Conservation (phyloP, 2,888 invertebrate genomes). For the Chrysolina haemoptera region DNA sequence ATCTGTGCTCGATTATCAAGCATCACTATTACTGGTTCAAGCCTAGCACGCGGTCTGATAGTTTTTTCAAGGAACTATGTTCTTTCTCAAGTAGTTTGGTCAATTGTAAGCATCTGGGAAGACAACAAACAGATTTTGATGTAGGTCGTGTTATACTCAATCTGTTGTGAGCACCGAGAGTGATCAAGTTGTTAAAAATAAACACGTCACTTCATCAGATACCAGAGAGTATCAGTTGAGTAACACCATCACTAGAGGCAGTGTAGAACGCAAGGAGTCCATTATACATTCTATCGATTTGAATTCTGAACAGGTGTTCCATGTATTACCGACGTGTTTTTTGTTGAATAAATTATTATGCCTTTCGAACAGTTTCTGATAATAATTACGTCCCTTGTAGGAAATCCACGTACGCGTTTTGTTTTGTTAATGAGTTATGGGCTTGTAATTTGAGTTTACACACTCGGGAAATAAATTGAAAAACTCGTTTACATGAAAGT, state of each 20-base stretch:
- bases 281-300: constrained; percentile 32
- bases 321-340: constrained; percentile 35
- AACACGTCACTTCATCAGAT: not conserved
- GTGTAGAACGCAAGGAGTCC: constrained; percentile 2
- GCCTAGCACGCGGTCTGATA: too few species aligned
- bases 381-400: constrained; percentile 47
- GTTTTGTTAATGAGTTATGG: constrained; percentile 42
- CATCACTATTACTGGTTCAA: too few species aligned
- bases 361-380: constrained; percentile 44
- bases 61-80: too few species aligned
- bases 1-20: too few species aligned
- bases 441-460: constrained; percentile 24
- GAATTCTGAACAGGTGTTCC: constrained; percentile 43
- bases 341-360: constrained; percentile 46
- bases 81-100: too few species aligned
- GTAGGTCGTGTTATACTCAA: too few species aligned
- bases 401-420: constrained; percentile 40
- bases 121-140: not conserved
- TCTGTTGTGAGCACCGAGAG: too few species aligned
- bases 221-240: not conserved
- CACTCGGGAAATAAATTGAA: constrained; percentile 19
- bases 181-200: not conserved
- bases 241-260: not conserved
- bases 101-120: not conserved
- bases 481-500: constrained; percentile 23